phyloP scores from a whole-genome alignment of 1,140 invertebrate genomes.

The Caenorhabditis briggsae region DNA sequence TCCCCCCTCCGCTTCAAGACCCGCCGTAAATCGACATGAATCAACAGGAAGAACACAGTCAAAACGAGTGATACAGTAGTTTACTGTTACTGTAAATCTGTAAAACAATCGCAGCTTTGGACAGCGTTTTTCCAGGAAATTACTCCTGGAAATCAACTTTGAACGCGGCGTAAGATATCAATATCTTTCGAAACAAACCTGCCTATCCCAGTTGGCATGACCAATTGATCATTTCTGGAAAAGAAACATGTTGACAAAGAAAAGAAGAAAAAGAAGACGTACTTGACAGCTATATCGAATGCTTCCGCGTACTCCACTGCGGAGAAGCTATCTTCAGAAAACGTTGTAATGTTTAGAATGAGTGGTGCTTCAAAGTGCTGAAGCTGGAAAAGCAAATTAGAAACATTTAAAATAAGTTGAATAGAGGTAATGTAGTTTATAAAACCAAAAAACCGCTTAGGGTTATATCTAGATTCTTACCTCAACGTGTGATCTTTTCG shows the following conservation, averaged over 20 bases:
- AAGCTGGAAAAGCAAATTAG: not conserved
- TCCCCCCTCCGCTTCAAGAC: no score
- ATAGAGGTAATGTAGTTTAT: no score
- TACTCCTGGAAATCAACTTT: no score
- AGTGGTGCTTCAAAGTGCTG: slow-evolving; percentile 3
- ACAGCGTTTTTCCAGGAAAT: no score
- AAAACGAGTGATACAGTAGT: no score
- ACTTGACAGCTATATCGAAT: slow-evolving; percentile 46
- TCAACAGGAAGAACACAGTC: no score
- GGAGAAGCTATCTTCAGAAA: slow-evolving; percentile 34
- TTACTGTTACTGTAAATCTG: no score
- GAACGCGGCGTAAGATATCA: no score
- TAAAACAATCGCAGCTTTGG: no score
- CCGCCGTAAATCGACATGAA: no score
- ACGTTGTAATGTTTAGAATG: slow-evolving; percentile 36
- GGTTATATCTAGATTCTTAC: not conserved
- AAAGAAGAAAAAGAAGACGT: slow-evolving; percentile 5
- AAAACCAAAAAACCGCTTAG: no score
- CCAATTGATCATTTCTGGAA: slow-evolving; percentile 45
- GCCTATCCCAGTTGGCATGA: slow-evolving; percentile 7
- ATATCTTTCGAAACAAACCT: not conserved
- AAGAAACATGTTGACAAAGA: not conserved
- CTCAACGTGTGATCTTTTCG: not conserved
- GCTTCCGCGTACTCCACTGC: slow-evolving; percentile 11
- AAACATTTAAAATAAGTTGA: no score